A percentile compares a stretch with the other conserved stretches of the same genome.
These are phyloP conservation scores for Sapayoa aenigma DNA, from an alignment of 2,113 vertebrate species.

Conservation along the genomic window DNA sequence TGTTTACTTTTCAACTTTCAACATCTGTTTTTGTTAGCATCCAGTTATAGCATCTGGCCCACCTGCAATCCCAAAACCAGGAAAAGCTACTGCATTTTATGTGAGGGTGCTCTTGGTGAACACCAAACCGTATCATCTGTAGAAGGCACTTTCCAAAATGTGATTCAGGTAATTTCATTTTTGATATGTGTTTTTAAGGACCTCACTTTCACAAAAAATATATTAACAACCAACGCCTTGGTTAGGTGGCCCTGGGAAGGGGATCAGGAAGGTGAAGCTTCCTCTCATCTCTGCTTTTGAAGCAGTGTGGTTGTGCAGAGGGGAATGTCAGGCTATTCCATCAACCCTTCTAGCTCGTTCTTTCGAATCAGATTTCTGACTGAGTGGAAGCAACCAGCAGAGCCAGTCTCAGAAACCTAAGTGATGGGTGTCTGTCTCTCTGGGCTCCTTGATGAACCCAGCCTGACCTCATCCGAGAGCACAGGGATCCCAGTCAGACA, in stretches of 20 bases:
- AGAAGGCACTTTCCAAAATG: neutral
- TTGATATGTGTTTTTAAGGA: neutral
- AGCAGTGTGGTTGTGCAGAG: neutral
- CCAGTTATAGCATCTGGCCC: neutral
- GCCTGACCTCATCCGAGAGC: neutral
- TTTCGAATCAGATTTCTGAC: neutral
- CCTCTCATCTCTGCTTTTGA: neutral
- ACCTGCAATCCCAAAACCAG: neutral
- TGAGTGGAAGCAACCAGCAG: neutral
- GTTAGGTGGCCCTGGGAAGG: neutral
- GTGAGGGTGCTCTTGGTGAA: neutral
- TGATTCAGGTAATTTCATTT: neutral
- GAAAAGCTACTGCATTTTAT: neutral
- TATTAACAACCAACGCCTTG: neutral
- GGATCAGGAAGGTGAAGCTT: neutral
- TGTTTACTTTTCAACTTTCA: neutral
- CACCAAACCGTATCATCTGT: neutral
- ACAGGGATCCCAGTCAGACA: accelerated
- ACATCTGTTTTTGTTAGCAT: neutral
- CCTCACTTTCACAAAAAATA: neutral
- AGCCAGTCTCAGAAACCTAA: neutral
- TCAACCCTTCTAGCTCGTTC: neutral
- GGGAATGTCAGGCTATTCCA: neutral
- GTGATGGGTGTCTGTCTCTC: neutral
- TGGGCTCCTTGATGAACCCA: neutral